Evolutionary conservation across 2,113 vertebrate species (phyloP).

Genomic region (Galemys pyrenaicus): DNA sequence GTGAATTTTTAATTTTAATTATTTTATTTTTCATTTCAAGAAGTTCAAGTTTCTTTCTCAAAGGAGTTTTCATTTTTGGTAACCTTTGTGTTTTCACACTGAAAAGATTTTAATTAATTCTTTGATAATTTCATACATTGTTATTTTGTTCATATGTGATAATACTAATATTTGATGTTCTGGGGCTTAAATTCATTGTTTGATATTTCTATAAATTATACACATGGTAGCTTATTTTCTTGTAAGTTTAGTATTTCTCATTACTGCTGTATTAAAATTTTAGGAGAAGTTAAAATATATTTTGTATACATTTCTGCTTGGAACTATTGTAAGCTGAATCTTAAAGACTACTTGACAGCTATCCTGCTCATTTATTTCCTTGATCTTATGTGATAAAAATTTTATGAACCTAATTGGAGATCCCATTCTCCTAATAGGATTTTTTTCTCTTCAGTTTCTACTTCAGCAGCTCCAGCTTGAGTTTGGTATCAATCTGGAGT

Average conservation of each 20-base stretch:
- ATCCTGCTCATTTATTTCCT: neutral
- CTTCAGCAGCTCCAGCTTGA: neutral
- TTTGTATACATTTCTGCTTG: constrained; percentile 28
- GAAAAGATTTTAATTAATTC: neutral
- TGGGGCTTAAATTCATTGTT: neutral
- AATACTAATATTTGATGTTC: neutral
- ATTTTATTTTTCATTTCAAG: constrained; percentile 22
- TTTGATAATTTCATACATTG: neutral
- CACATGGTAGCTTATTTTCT: neutral
- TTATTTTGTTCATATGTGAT: neutral
- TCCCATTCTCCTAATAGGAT: neutral
- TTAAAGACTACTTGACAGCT: neutral
- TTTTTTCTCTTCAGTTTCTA: neutral
- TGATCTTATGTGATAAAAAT: constrained; percentile 7
- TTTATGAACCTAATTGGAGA: neutral
- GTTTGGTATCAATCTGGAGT: neutral
- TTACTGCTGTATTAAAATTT: constrained; percentile 16
- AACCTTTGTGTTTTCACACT: neutral
- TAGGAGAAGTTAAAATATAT: neutral
- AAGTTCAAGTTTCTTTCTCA: neutral
- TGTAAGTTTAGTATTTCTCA: neutral
- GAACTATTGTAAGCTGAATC: neutral
- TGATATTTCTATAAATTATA: neutral
- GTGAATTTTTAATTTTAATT: constrained; percentile 6
- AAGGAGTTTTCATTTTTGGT: neutral